phyloP scores from a whole-genome alignment of 2,797 vertebrate genomes.

The Zalophus californianus region DNA sequence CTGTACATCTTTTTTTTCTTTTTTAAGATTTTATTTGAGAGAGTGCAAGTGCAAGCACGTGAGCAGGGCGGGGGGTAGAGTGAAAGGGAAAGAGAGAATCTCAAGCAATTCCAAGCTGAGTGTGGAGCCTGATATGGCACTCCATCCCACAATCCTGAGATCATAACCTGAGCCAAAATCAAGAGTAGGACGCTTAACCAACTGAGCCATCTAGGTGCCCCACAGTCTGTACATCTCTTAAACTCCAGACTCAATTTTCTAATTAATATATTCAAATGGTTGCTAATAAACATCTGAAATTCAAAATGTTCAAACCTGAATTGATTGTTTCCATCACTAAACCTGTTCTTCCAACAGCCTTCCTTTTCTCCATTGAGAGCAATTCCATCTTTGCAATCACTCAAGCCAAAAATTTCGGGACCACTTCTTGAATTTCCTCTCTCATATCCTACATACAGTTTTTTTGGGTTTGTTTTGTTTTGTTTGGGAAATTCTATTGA shows the following conservation, averaged over 20 bases:
- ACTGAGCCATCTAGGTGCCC: neutral
- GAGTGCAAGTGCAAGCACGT: neutral
- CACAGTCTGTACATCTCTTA: neutral
- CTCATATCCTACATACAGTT: neutral
- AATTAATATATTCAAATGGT: neutral
- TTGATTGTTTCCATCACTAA: neutral
- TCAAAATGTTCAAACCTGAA: neutral
- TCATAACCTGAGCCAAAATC: neutral
- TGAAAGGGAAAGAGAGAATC: neutral
- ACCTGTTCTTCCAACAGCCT: neutral
- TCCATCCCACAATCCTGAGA: neutral
- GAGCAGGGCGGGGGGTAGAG: neutral
- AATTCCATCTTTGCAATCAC: neutral
- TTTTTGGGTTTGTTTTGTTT: neutral
- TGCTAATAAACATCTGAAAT: neutral
- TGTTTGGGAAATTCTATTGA: neutral
- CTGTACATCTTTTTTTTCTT: neutral
- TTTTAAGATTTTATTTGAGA: neutral
- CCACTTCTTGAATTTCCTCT: neutral
- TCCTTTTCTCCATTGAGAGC: neutral
- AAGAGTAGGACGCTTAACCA: neutral
- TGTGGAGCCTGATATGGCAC: neutral
- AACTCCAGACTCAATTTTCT: neutral
- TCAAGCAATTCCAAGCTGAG: neutral
- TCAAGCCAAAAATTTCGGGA: neutral